These are phyloP conservation scores for Dromaius novaehollandiae DNA, from an alignment of 2,113 vertebrate genomes.

Conservation along the genomic window DNA sequence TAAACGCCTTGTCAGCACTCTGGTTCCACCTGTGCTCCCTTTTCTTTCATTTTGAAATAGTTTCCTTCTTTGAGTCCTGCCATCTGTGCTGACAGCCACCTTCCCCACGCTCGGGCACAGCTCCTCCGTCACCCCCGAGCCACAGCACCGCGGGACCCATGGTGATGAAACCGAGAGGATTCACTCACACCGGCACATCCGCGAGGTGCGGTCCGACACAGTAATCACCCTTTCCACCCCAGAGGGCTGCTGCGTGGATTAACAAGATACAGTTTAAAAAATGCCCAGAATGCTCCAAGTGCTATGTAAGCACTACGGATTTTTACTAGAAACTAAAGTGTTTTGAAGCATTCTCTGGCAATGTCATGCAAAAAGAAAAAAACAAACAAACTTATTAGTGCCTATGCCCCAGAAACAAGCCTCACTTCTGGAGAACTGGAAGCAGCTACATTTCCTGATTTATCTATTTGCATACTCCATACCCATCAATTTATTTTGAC, in stretches of 20 bases:
- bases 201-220: neutral
- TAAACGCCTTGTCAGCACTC: rapidly evolving
- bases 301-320: rapidly evolving
- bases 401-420: neutral
- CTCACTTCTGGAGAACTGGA: neutral
- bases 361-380: neutral
- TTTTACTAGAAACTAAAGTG: neutral
- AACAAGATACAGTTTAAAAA: neutral
- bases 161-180: rapidly evolving
- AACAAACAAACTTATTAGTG: neutral
- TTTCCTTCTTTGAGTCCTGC: neutral
- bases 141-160: rapidly evolving
- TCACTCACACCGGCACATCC: neutral
- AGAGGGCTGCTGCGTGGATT: neutral
- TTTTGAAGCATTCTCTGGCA: rapidly evolving
- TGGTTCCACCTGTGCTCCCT: rapidly evolving
- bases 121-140: neutral
- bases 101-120: neutral
- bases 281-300: neutral
- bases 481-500: neutral
- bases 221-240: neutral
- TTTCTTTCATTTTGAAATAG: neutral
- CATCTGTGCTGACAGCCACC: neutral
- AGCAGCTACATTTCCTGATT: neutral
- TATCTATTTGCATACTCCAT: neutral